A percentile compares a stretch with the other conserved stretches of the same genome.
Evolutionary conservation across 1,140 invertebrate genomes (phyloP).

Genomic region (honey bee (Apis mellifera)): DNA sequence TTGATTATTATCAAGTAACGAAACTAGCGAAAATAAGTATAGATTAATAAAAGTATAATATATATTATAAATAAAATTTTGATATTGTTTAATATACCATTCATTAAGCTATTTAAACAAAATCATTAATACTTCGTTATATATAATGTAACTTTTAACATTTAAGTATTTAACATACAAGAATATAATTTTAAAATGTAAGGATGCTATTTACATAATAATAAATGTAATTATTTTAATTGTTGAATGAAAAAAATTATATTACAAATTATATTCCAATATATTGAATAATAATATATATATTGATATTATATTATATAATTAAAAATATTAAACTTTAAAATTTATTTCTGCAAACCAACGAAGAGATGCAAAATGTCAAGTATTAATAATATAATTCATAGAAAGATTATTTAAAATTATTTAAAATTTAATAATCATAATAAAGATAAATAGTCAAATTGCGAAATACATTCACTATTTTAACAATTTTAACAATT

Average conservation of each 20-base stretch:
- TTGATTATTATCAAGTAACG: neutral
- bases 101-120: neutral
- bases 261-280: no score
- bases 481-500: no score
- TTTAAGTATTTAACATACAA: neutral
- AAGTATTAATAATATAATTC: neutral
- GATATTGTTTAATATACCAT: neutral
- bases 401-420: neutral
- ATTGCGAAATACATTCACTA: neutral
- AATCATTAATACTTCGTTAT: neutral
- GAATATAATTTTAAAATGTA: neutral
- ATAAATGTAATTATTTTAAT: neutral
- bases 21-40: neutral
- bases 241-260: neutral
- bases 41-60: no score
- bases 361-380: no score
- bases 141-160: neutral
- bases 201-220: neutral
- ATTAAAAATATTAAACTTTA: no score
- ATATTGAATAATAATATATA: no score
- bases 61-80: neutral
- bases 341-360: no score
- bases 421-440: neutral
- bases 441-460: no score
- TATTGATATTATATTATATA: no score